Conservation (phyloP, 1,140 invertebrate genomes). For the Rhagoletis pomonella region DNA sequence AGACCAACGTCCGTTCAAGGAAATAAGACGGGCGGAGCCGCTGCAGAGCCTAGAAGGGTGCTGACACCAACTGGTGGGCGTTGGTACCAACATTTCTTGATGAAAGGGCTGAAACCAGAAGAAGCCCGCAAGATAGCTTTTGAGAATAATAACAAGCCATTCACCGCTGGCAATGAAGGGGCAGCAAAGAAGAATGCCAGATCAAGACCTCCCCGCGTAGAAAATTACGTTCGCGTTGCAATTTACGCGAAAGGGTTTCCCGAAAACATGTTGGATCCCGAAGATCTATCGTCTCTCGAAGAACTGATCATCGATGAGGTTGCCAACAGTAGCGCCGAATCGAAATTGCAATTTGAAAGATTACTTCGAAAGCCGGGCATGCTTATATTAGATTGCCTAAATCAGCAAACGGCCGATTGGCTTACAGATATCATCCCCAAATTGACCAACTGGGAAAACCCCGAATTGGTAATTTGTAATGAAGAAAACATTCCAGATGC, state of each 20-base stretch:
- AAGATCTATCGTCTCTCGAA: constrained; percentile 38
- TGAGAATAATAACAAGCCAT: constrained; percentile 44
- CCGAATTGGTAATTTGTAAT: constrained; percentile 23
- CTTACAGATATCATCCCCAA: constrained; percentile 5
- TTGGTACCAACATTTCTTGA: constrained; percentile 45
- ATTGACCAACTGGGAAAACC: constrained; percentile 22
- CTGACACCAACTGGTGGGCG: constrained; percentile 26
- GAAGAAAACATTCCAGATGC: constrained; percentile 42
- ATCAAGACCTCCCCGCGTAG: not conserved
- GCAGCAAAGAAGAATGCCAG: not conserved
- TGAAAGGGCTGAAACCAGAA: not conserved
- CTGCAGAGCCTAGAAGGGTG: not conserved
- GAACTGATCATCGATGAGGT: constrained; percentile 43
- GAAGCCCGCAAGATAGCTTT: constrained; percentile 36
- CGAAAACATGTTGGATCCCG: constrained; percentile 12
- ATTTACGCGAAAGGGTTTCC: constrained; percentile 39
- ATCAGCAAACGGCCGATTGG: constrained; percentile 37
- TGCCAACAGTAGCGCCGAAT: constrained; percentile 20
- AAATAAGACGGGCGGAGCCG: not conserved
- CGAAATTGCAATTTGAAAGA: constrained; percentile 53
- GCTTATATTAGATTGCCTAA: constrained; percentile 40
- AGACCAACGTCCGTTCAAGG: not conserved
- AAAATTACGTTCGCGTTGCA: constrained; percentile 1
- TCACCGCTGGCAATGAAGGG: not conserved
- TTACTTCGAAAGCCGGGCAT: constrained; percentile 29